A percentile compares a stretch with the other conserved stretches of the same genome.
Conservation (phyloP, 2,888 invertebrate species). For the Metallyticus violacea region DNA sequence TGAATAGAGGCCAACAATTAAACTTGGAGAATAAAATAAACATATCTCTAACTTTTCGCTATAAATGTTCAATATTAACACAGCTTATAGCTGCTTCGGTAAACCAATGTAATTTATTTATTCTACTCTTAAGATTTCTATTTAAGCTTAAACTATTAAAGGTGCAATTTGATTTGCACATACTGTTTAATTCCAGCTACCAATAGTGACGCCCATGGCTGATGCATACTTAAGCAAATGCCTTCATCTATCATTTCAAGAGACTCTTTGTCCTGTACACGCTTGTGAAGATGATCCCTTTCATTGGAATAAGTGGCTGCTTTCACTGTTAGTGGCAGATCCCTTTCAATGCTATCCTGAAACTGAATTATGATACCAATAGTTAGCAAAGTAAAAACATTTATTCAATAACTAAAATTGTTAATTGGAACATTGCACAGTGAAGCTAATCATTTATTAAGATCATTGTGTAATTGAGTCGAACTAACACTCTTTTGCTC, state of each 20-base stretch:
- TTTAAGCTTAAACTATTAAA: too few species aligned
- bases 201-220: slow-evolving; percentile 92
- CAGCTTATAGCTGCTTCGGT: too few species aligned
- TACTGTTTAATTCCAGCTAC: slow-evolving; percentile 90
- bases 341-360: slow-evolving; percentile 43
- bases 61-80: too few species aligned
- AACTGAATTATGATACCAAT: slow-evolving; percentile 40
- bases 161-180: too few species aligned
- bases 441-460: background rate
- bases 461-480: too few species aligned
- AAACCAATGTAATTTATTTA: too few species aligned
- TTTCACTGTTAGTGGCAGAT: background rate
- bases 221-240: slow-evolving; percentile 89
- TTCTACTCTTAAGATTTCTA: too few species aligned
- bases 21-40: too few species aligned
- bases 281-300: slow-evolving; percentile 38
- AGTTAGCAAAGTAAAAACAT: slow-evolving; percentile 10
- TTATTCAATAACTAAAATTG: background rate
- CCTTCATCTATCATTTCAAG: slow-evolving; percentile 84
- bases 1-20: too few species aligned
- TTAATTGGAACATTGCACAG: background rate
- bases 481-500: too few species aligned
- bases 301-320: slow-evolving; percentile 30
- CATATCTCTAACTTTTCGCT: too few species aligned
- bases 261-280: slow-evolving; percentile 71